These are phyloP conservation scores for Limenitis camilla DNA, from an alignment of 2,888 invertebrate species.

Conservation along the genomic window DNA sequence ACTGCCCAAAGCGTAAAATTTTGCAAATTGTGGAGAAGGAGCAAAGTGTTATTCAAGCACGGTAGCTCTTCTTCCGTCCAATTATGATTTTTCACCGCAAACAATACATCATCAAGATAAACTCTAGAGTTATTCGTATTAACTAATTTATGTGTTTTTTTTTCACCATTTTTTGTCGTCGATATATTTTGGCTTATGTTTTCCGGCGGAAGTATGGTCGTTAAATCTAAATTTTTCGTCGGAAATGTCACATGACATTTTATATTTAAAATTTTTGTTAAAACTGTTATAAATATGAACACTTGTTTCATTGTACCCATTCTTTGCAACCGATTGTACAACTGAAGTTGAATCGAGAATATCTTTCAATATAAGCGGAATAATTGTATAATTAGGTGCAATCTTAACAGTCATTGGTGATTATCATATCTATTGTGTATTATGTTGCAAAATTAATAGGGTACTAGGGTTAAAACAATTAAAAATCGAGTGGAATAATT, in stretches of 20 bases:
- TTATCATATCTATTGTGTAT: slow-evolving; percentile 28
- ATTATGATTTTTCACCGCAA: slow-evolving; percentile 47
- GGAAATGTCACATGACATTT: slow-evolving; percentile 5
- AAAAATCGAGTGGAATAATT: no score
- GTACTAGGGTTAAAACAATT: neutral
- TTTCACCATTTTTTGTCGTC: slow-evolving; percentile 22
- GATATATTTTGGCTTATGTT: slow-evolving; percentile 8
- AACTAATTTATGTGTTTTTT: slow-evolving; percentile 26
- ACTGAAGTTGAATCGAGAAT: slow-evolving; percentile 35
- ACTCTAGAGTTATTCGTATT: slow-evolving; percentile 34
- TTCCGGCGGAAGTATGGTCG: slow-evolving; percentile 12
- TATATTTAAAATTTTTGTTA: slow-evolving; percentile 1
- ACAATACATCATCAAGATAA: slow-evolving; percentile 60
- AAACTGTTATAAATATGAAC: neutral
- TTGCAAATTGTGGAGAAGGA: slow-evolving; percentile 51
- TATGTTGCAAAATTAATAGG: slow-evolving; percentile 2
- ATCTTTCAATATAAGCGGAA: slow-evolving; percentile 39
- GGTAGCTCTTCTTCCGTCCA: slow-evolving; percentile 52
- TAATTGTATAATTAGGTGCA: slow-evolving; percentile 38
- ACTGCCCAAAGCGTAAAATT: slow-evolving; percentile 75
- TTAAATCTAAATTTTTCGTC: slow-evolving; percentile 15
- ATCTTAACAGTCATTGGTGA: slow-evolving; percentile 33
- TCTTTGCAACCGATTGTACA: slow-evolving; percentile 21
- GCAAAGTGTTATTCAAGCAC: slow-evolving; percentile 50
- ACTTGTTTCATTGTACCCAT: slow-evolving; percentile 37